A percentile compares a stretch with the other conserved stretches of the same genome.
phyloP scores from a whole-genome alignment of 2,797 vertebrate genomes.

The Cyprinella venusta region DNA sequence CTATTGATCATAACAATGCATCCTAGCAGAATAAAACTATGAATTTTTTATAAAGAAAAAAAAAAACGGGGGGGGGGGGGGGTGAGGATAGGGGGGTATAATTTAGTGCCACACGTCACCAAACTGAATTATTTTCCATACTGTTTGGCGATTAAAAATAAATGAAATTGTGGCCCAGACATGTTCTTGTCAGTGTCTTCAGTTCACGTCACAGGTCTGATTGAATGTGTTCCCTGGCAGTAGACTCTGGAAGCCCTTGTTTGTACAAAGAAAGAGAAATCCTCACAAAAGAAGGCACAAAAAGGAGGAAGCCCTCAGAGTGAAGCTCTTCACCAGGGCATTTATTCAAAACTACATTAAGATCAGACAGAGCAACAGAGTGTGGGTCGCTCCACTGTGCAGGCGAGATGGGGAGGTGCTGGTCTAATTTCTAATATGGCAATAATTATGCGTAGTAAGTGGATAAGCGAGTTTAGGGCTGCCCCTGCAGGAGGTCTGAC shows the following conservation, averaged over 20 bases:
- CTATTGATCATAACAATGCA: background rate
- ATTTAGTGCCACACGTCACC: too few relatives aligned
- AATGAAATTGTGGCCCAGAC: background rate
- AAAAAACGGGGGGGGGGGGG: too few relatives aligned
- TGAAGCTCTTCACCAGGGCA: constrained; percentile 1
- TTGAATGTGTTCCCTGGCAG: background rate
- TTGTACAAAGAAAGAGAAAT: background rate
- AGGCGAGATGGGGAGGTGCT: background rate
- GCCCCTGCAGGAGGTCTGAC: constrained; percentile 37
- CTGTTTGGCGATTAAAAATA: background rate
- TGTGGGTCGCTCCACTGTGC: background rate
- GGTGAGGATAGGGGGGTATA: too few relatives aligned
- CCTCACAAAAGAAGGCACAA: background rate
- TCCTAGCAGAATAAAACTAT: too few relatives aligned
- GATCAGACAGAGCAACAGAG: background rate
- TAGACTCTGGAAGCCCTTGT: background rate
- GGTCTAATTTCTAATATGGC: background rate
- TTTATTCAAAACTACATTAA: constrained; percentile 23
- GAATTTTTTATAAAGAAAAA: too few relatives aligned
- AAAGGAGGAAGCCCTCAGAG: constrained; percentile 10
- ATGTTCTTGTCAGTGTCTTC: background rate
- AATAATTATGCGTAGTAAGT: background rate
- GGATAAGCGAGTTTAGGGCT: constrained; percentile 13
- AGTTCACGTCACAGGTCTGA: constrained; percentile 5
- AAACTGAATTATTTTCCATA: background rate